Evolutionary conservation across 2,888 invertebrate species (phyloP).

Genomic region (Coenonympha glycerion): DNA sequence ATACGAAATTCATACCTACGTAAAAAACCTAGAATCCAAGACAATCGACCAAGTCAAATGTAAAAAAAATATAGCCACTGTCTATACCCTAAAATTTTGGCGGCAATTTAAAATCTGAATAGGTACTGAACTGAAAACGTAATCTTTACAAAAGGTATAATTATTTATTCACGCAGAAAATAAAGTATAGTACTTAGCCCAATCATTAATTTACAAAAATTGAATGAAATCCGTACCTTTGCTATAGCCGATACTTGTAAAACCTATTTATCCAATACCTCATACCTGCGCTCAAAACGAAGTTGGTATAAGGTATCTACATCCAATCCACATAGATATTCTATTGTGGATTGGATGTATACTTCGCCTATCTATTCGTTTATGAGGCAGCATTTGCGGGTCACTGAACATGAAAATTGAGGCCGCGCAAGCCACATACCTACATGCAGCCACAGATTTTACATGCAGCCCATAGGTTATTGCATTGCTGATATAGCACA

Average conservation of each 20-base stretch:
- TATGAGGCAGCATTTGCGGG: conserved; percentile 34
- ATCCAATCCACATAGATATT: not conserved
- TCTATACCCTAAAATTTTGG: not conserved
- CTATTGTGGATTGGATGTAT: too few relatives aligned
- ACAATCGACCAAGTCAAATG: too few relatives aligned
- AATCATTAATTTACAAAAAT: too few relatives aligned
- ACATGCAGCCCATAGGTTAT: conserved; percentile 12
- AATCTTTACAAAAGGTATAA: too few relatives aligned
- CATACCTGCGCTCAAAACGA: not conserved
- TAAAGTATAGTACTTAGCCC: too few relatives aligned
- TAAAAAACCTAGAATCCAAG: too few relatives aligned
- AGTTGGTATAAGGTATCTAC: too few relatives aligned
- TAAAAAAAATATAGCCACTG: not conserved
- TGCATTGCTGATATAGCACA: conserved; percentile 4
- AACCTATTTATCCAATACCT: not conserved
- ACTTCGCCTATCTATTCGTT: not conserved
- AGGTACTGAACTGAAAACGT: too few relatives aligned
- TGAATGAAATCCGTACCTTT: too few relatives aligned
- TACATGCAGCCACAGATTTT: conserved; percentile 45
- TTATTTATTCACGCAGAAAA: too few relatives aligned
- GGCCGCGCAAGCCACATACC: conserved; percentile 36
- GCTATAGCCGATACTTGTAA: too few relatives aligned
- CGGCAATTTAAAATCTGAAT: not conserved
- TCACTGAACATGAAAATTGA: conserved; percentile 58
- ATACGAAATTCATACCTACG: too few relatives aligned